Conservation (phyloP, 2,797 vertebrate genomes). For the Peromyscus aztecus region DNA sequence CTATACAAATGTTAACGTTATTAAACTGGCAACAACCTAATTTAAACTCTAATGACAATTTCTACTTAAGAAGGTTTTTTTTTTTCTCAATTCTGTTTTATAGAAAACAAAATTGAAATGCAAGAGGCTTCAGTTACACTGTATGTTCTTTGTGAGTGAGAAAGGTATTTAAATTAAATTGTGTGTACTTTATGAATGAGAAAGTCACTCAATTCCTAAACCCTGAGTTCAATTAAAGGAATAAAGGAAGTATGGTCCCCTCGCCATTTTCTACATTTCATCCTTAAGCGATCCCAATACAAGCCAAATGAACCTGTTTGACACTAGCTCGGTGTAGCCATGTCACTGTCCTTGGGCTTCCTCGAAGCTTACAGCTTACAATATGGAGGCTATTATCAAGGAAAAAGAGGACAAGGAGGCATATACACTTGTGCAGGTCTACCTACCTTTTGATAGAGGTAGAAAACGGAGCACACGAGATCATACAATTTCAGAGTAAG, state of each 20-base stretch:
- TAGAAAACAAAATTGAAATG: conserved; percentile 7
- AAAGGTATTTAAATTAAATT: neutral
- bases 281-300: neutral
- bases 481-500: neutral
- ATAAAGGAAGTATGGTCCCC: neutral
- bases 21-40: neutral
- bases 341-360: neutral
- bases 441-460: neutral
- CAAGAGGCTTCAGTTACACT: neutral
- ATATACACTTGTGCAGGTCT: neutral
- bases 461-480: neutral
- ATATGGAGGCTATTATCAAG: neutral
- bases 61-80: neutral
- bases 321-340: neutral
- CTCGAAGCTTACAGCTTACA: neutral
- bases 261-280: neutral
- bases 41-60: neutral
- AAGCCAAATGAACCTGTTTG: neutral
- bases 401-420: neutral
- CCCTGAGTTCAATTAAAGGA: neutral
- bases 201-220: neutral
- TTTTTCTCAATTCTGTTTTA: neutral
- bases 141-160: neutral
- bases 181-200: neutral
- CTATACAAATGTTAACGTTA: neutral